These are phyloP conservation scores for Neodiprion pinetum DNA, from an alignment of 1,140 invertebrate genomes.

Conservation along the genomic window DNA sequence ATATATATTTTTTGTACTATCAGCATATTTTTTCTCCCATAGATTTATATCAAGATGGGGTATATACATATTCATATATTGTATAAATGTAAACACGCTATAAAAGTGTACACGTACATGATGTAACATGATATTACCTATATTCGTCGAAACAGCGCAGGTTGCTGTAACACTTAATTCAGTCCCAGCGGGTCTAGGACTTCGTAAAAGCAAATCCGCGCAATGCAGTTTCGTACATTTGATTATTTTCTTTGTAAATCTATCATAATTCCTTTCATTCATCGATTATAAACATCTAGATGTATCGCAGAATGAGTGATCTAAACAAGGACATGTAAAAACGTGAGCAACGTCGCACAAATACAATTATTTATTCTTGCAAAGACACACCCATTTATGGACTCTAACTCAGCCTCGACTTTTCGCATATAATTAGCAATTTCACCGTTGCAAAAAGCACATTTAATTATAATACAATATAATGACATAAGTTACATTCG, in stretches of 20 bases:
- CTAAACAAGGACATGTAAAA: too few species aligned
- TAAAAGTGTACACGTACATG: too few species aligned
- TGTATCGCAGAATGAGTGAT: too few species aligned
- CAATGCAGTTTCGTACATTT: not conserved
- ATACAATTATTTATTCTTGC: too few species aligned
- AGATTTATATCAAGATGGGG: not conserved
- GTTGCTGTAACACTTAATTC: slow-evolving; percentile 20
- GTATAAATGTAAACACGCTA: too few species aligned
- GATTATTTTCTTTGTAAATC: not conserved
- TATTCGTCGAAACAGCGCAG: slow-evolving; percentile 20
- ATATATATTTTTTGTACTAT: slow-evolving; percentile 39
- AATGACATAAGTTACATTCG: too few species aligned
- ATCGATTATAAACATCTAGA: not conserved
- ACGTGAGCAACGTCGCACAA: too few species aligned
- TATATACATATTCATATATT: not conserved
- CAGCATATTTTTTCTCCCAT: slow-evolving; percentile 20
- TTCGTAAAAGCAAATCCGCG: slow-evolving; percentile 24
- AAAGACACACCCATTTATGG: too few species aligned
- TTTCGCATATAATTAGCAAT: too few species aligned
- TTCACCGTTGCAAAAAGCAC: too few species aligned
- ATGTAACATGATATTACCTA: not conserved
- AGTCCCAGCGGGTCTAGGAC: slow-evolving; percentile 37
- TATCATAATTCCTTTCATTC: not conserved
- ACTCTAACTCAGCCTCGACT: too few species aligned
- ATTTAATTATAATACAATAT: too few species aligned